A percentile compares a stretch with the other conserved stretches of the same genome.
Evolutionary conservation across 1,140 invertebrate species (phyloP).

Genomic region (Drosophila navojoa): DNA sequence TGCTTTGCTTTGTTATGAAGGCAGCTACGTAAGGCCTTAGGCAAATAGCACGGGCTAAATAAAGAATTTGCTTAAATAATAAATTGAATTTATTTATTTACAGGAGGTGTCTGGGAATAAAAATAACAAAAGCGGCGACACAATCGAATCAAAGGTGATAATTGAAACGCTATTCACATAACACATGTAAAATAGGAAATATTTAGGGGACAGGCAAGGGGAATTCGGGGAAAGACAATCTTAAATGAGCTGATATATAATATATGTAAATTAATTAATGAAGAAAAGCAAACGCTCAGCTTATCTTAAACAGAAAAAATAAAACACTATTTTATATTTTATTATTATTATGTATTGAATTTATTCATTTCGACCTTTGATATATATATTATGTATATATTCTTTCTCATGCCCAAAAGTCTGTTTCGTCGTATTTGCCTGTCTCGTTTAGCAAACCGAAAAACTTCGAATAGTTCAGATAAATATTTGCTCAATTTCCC

Average conservation of each 20-base stretch:
- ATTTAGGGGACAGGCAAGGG: too few species aligned
- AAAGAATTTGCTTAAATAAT: constrained; percentile 30
- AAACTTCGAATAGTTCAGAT: constrained; percentile 39
- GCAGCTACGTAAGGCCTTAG: constrained; percentile 23
- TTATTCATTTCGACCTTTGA: constrained; percentile 59
- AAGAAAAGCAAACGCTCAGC: too few species aligned
- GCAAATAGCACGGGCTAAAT: constrained; percentile 30
- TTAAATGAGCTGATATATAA: too few species aligned
- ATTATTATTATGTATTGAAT: constrained; percentile 47
- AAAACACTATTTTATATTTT: background rate
- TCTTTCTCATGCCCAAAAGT: constrained; percentile 25
- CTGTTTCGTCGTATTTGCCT: constrained; percentile 32
- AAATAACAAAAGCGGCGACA: background rate
- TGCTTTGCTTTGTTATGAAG: constrained; percentile 54
- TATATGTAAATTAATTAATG: too few species aligned
- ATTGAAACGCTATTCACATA: background rate
- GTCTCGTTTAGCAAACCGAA: constrained; percentile 21
- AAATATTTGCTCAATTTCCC: constrained; percentile 9
- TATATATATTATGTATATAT: constrained; percentile 11
- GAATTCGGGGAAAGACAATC: too few species aligned
- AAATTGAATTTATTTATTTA: background rate
- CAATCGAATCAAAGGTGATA: background rate
- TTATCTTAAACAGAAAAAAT: too few species aligned
- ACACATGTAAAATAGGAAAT: background rate
- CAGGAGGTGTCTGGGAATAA: background rate